These are phyloP conservation scores for Hemiprocne comata DNA, from an alignment of 2,113 vertebrate genomes.

Conservation along the genomic window DNA sequence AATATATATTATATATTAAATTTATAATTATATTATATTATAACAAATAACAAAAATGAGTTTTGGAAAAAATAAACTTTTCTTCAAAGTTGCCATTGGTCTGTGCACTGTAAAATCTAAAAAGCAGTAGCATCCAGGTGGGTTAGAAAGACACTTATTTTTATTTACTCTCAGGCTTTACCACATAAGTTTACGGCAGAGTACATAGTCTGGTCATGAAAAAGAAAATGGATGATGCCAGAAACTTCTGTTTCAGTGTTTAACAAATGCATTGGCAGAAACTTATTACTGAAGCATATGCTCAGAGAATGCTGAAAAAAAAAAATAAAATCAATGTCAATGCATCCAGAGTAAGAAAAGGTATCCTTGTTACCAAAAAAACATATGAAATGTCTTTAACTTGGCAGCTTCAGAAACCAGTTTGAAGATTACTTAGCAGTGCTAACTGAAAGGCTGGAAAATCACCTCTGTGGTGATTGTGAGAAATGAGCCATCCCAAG, in stretches of 20 bases:
- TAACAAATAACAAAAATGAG: too few relatives aligned
- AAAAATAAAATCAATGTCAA: not conserved
- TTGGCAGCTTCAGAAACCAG: not conserved
- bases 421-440: not conserved
- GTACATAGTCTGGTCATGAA: not conserved
- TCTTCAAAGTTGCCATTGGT: not conserved
- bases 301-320: not conserved
- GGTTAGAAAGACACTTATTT: not conserved
- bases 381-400: not conserved
- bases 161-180: not conserved
- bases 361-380: not conserved
- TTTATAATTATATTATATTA: too few relatives aligned
- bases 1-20: too few relatives aligned
- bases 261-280: not conserved
- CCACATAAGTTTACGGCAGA: not conserved
- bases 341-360: not conserved
- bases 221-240: not conserved
- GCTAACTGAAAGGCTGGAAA: not conserved
- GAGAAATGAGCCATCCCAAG: not conserved
- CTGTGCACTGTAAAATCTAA: not conserved
- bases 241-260: not conserved
- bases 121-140: not conserved
- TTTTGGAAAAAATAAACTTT: not conserved
- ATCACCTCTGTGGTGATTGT: not conserved
- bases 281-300: not conserved